A percentile compares a stretch with the other conserved stretches of the same genome.
Evolutionary conservation across 2,888 invertebrate genomes (phyloP).

Genomic region (Micoletzkya japonica): DNA sequence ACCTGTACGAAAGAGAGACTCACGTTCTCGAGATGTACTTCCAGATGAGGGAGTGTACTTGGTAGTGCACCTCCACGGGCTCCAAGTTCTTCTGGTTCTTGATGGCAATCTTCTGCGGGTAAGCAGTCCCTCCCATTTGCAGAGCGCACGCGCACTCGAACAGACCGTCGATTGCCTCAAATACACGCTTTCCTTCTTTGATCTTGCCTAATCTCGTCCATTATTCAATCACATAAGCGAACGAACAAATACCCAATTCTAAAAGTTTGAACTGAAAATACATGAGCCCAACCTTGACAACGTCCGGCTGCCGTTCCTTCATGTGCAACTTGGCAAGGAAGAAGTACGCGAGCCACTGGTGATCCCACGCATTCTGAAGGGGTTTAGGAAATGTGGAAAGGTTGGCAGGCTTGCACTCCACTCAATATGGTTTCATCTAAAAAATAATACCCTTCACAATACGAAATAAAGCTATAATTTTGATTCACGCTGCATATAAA

Average conservation of each 20-base stretch:
- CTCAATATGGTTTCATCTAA: no score
- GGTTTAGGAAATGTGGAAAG: no score
- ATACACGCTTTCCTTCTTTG: not conserved
- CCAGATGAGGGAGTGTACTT: conserved; percentile 33
- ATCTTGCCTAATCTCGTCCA: not conserved
- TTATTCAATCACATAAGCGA: not conserved
- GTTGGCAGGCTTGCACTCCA: no score
- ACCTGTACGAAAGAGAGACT: not conserved
- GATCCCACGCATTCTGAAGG: conserved; percentile 32
- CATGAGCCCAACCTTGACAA: conserved; percentile 5
- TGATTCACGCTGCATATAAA: no score
- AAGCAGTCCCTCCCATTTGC: conserved; percentile 32
- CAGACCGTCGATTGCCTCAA: conserved; percentile 39
- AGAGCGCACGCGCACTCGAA: conserved; percentile 49
- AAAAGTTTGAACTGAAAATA: not conserved
- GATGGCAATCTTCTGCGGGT: conserved; percentile 9
- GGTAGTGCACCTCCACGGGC: conserved; percentile 50
- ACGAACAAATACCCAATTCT: not conserved
- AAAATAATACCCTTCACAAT: no score
- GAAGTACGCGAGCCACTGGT: conserved; percentile 45
- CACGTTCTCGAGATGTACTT: conserved; percentile 25
- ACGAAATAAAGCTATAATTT: no score
- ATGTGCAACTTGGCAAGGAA: conserved; percentile 43
- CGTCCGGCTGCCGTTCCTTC: not conserved
- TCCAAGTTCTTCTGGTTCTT: conserved; percentile 42